phyloP scores from a whole-genome alignment of 2,888 invertebrate species.

The Chrysolina oricalcia region DNA sequence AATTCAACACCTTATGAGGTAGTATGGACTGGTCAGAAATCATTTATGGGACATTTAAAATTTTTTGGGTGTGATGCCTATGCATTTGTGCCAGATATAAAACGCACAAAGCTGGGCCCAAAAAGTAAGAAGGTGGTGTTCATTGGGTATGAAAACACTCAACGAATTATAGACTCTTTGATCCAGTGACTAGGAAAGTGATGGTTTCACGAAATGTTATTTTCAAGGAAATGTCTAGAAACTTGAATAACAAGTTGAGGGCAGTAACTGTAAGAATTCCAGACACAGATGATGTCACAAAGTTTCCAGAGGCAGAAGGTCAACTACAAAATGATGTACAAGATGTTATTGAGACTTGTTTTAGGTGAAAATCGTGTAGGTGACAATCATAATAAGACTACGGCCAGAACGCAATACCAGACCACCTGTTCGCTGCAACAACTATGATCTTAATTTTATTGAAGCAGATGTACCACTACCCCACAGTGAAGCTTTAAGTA shows the following conservation, averaged over 20 bases:
- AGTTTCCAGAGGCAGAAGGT: constrained; percentile 16
- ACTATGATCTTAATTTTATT: no score
- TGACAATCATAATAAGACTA: no score
- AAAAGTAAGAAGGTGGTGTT: constrained; percentile 33
- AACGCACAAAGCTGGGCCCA: constrained; percentile 25
- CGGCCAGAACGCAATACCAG: no score
- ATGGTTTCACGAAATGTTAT: constrained; percentile 31
- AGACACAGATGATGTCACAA: neutral
- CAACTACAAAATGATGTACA: neutral
- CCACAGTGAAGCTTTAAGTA: no score
- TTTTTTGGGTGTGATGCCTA: constrained; percentile 35
- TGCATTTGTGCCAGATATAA: constrained; percentile 27
- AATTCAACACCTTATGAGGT: constrained; percentile 40
- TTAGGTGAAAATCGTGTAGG: no score
- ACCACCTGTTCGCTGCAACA: no score
- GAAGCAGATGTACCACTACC: no score
- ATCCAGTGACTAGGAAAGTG: constrained; percentile 20
- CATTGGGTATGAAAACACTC: constrained; percentile 35
- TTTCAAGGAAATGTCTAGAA: constrained; percentile 25
- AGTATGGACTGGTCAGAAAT: constrained; percentile 34
- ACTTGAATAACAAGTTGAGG: neutral
- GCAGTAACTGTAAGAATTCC: neutral
- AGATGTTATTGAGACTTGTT: no score
- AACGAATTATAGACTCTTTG: constrained; percentile 32
- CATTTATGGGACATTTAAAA: constrained; percentile 23